These are phyloP conservation scores for Metopia argyrocephala DNA, from an alignment of 2,888 invertebrate genomes.

Conservation along the genomic window DNA sequence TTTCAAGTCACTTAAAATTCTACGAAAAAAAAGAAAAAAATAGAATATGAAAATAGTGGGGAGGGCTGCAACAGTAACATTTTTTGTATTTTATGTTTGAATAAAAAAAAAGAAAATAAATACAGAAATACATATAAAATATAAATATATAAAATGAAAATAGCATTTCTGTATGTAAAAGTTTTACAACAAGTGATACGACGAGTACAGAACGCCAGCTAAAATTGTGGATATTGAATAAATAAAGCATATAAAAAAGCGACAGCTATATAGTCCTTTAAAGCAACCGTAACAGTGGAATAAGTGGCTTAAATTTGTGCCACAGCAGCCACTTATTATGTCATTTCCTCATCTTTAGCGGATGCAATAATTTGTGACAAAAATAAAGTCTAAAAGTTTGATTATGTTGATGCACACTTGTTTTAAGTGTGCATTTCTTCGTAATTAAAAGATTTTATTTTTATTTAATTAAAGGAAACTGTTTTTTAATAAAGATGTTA, in stretches of 20 bases:
- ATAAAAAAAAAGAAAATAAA: slow-evolving; percentile 42
- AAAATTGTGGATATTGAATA: background rate
- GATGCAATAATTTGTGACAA: slow-evolving; percentile 4
- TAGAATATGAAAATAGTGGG: slow-evolving; percentile 23
- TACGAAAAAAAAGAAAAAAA: slow-evolving; percentile 67
- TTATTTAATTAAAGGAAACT: no score
- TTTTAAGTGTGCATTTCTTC: no score
- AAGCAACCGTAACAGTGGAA: slow-evolving; percentile 8
- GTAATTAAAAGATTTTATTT: no score
- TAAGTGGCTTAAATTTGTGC: background rate
- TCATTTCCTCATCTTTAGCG: no score
- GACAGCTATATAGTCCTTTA: background rate
- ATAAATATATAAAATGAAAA: no score
- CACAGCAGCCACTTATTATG: no score
- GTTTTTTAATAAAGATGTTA: no score
- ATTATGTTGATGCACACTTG: no score
- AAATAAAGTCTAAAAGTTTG: background rate
- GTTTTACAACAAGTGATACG: slow-evolving; percentile 53
- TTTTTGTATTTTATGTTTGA: slow-evolving; percentile 46
- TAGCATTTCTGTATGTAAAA: no score
- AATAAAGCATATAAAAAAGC: slow-evolving; percentile 1
- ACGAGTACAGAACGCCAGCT: slow-evolving; percentile 4
- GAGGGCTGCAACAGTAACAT: slow-evolving; percentile 23
- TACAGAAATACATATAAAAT: no score
- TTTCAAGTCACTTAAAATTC: slow-evolving; percentile 76